These are phyloP conservation scores for Cremastinae sp. DNA, from an alignment of 2,888 invertebrate species.

Conservation along the genomic window DNA sequence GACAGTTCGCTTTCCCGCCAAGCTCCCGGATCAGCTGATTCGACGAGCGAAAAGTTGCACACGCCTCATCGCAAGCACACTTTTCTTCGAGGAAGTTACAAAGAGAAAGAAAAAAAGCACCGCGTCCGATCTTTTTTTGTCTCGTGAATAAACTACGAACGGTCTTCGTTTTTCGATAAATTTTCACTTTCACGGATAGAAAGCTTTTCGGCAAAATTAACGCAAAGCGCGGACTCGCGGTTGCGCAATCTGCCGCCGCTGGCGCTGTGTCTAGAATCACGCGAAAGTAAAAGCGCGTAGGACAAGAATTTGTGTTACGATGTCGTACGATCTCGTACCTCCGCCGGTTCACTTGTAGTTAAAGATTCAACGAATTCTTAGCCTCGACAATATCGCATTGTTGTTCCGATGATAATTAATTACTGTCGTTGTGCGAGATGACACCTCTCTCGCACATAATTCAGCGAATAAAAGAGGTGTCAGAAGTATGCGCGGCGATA, in stretches of 20 bases:
- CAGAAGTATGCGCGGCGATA: background rate
- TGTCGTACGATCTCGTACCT: constrained; percentile 39
- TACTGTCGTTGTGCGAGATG: constrained; percentile 23
- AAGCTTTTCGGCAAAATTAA: no score
- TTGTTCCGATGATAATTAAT: constrained; percentile 57
- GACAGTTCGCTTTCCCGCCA: constrained; percentile 64
- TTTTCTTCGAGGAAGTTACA: no score
- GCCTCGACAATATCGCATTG: constrained; percentile 48
- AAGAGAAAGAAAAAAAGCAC: no score
- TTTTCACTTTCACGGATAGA: no score
- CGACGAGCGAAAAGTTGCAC: background rate
- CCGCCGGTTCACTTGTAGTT: constrained; percentile 16
- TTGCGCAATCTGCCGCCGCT: constrained; percentile 13
- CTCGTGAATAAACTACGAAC: no score
- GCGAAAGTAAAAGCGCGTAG: constrained; percentile 56
- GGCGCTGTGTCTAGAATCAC: background rate
- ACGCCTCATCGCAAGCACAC: constrained; percentile 10
- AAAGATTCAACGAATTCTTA: constrained; percentile 14
- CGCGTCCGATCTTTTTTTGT: no score
- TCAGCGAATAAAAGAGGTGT: constrained; percentile 1
- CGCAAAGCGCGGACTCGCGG: background rate
- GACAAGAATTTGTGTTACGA: constrained; percentile 63
- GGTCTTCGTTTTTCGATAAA: no score
- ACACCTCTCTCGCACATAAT: constrained; percentile 22
- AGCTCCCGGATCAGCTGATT: constrained; percentile 9